Evolutionary conservation across 2,888 invertebrate genomes (phyloP), one percentile per base, ranked within the genome.

Genomic region (Dryadula phaetusa): DNA sequence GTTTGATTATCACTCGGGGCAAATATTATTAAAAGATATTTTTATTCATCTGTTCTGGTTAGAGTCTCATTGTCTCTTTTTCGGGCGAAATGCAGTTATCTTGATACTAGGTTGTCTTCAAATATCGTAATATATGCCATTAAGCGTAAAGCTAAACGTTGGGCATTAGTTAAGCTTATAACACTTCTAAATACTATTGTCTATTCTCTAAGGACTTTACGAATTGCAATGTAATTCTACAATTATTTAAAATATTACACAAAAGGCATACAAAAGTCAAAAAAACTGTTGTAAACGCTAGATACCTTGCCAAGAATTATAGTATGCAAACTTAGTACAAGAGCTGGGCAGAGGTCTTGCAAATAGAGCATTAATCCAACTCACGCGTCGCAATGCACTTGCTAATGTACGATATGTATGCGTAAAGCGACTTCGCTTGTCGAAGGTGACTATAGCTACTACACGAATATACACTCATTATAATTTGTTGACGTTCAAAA

Each of bases 321-420:
- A 60, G 49, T 64, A 66, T 60, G 60, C 60, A 60, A 60, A 60
- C 60, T 60, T 25, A 7, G 60, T 60, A 60, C 60, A 32, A 7
- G 46, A 60, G 52, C 52, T 52, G 28, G 52, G 10, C 47, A 62
- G 61, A 68, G 60, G 74, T 74, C 76, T 79, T 80, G 79, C 84
- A 80, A 83, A 84, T 82, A 77, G 77, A 79, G 78, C 78, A 83
- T 70, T 63, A 85, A 83, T 83, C 78, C 77, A 75, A 79, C 81
- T 84, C 86, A 85, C 84, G 84, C 75, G 80, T 80, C 80, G 87
- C 86, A 84, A 81, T 83, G 85, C 86, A 85, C 75, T 83, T 77
- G 78, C 73, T 85, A 85, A 77, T 82, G 81, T 80, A 79, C 77
- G 70, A 82, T 90, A 82, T 82, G 85, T 90, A 90, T 90, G 87